Evolutionary conservation across 1,140 invertebrate genomes (phyloP).

Genomic region (Danaus melanippus): DNA sequence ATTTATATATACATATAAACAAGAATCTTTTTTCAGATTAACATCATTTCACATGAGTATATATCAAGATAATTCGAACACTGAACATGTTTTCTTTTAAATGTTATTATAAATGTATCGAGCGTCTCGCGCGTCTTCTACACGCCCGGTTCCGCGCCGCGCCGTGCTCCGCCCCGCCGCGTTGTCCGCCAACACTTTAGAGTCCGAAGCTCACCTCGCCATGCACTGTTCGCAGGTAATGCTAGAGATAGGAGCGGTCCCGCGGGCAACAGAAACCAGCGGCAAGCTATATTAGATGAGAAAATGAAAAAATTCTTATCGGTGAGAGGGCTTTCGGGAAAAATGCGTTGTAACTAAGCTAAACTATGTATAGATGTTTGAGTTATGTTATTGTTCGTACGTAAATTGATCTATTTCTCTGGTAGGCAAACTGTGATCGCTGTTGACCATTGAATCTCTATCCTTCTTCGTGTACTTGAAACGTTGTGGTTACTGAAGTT

Average conservation of each 20-base stretch:
- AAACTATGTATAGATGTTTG: slow-evolving; percentile 52
- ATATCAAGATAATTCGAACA: slow-evolving; percentile 1
- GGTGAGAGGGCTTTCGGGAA: slow-evolving; percentile 77
- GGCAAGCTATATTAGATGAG: slow-evolving; percentile 90
- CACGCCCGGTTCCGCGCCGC: slow-evolving; percentile 43
- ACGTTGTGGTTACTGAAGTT: slow-evolving; percentile 22
- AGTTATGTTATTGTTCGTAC: slow-evolving; percentile 52
- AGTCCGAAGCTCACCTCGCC: slow-evolving; percentile 27
- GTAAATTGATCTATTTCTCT: slow-evolving; percentile 48
- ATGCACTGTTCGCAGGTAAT: slow-evolving; percentile 62
- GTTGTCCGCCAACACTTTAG: background rate
- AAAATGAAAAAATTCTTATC: slow-evolving; percentile 96
- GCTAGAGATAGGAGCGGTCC: slow-evolving; percentile 74
- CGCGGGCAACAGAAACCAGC: slow-evolving; percentile 77
- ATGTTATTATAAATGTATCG: slow-evolving; percentile 4
- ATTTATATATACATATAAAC: slow-evolving; percentile 11
- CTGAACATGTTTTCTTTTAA: slow-evolving; percentile 1
- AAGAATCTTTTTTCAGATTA: slow-evolving; percentile 19
- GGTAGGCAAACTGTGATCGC: slow-evolving; percentile 49
- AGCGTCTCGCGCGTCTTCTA: slow-evolving; percentile 34
- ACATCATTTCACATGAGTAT: background rate
- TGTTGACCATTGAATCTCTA: slow-evolving; percentile 32
- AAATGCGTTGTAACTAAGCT: slow-evolving; percentile 62
- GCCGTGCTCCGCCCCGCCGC: slow-evolving; percentile 14
- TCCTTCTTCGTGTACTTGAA: slow-evolving; percentile 27